Evolutionary conservation across 2,888 invertebrate genomes (phyloP).

Genomic region (Melanchra persicariae): DNA sequence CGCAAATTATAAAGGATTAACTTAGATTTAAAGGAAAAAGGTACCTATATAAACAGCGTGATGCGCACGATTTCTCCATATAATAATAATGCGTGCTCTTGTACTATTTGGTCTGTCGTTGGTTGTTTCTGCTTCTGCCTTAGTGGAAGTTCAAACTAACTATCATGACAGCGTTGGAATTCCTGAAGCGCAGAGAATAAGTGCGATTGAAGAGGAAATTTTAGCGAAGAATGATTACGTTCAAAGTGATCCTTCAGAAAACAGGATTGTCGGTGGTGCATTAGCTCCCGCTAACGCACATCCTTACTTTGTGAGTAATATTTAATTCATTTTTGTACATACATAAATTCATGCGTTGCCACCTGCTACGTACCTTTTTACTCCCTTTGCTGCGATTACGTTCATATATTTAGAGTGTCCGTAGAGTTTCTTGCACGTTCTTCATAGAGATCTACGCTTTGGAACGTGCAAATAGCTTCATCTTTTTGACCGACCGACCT

Average conservation of each 20-base stretch:
- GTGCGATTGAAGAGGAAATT: conserved; percentile 69
- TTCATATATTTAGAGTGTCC: too few species aligned
- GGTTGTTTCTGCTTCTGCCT: conserved; percentile 44
- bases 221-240: neutral
- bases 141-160: conserved; percentile 30
- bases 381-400: too few species aligned
- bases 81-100: conserved; percentile 38
- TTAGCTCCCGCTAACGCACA: conserved; percentile 71
- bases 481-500: too few species aligned
- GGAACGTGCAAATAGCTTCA: too few species aligned
- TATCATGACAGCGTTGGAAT: conserved; percentile 76
- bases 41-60: conserved; percentile 21
- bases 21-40: conserved; percentile 20
- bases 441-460: too few species aligned
- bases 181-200: conserved; percentile 77
- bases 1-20: conserved; percentile 13
- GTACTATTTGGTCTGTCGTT: conserved; percentile 41
- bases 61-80: neutral
- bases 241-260: neutral
- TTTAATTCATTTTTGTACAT: neutral
- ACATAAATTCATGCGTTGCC: neutral
- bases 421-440: too few species aligned
- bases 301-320: conserved; percentile 69
- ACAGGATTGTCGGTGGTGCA: conserved; percentile 78
- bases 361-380: too few species aligned